These are phyloP conservation scores for Cynocephalus volans DNA, from an alignment of 2,113 vertebrate species.

Conservation along the genomic window DNA sequence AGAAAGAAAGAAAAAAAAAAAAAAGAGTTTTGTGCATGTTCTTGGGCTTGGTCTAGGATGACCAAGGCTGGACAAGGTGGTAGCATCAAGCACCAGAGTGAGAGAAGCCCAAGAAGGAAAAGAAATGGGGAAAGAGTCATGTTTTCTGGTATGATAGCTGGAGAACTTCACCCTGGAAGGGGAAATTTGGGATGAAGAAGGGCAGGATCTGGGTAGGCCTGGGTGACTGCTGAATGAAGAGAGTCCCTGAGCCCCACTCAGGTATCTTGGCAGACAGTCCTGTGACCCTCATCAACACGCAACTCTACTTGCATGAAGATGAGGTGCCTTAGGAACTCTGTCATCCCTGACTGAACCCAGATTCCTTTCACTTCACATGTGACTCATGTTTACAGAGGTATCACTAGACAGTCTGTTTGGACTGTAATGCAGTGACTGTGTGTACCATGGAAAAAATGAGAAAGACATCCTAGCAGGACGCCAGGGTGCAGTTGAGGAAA, in stretches of 20 bases:
- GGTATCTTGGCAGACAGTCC: background rate
- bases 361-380: conserved; percentile 51
- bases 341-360: background rate
- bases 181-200: background rate
- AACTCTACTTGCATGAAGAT: background rate
- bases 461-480: conserved; percentile 72
- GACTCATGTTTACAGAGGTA: conserved; percentile 79
- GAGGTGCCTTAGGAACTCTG: background rate
- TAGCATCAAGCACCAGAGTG: background rate
- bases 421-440: conserved; percentile 36
- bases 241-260: background rate
- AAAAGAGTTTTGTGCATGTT: background rate
- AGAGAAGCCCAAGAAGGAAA: background rate
- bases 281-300: background rate
- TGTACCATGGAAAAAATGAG: conserved; percentile 82
- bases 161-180: background rate
- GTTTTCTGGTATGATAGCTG: background rate
- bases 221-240: background rate
- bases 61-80: background rate
- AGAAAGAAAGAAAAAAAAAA: too few relatives aligned
- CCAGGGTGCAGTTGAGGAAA: conserved; percentile 83
- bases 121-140: background rate
- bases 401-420: conserved; percentile 44
- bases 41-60: background rate
- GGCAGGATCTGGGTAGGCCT: background rate